Percentiles rank a stretch among this genome's conserved stretches.
Conservation (phyloP, 1,140 invertebrate genomes). For the Procambarus clarkii region DNA sequence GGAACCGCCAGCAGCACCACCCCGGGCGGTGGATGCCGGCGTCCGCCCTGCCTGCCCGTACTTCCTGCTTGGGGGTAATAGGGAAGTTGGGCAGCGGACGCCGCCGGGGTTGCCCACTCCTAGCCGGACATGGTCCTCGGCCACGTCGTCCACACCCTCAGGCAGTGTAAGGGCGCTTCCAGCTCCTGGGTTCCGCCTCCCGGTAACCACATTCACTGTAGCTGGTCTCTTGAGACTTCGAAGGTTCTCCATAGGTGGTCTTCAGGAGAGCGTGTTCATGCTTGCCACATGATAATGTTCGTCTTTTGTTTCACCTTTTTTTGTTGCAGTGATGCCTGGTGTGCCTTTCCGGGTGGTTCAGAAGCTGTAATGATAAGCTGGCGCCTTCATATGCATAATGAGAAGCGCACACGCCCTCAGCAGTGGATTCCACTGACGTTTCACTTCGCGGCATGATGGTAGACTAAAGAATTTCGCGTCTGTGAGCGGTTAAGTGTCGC, state of each 20-base stretch:
- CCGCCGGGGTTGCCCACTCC: not conserved
- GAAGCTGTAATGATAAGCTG: not conserved
- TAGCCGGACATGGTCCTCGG: too few relatives aligned
- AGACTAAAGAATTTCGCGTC: too few relatives aligned
- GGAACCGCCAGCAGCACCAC: too few relatives aligned
- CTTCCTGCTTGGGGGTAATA: constrained; percentile 47
- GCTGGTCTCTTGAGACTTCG: too few relatives aligned
- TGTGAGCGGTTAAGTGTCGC: too few relatives aligned
- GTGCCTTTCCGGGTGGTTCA: not conserved
- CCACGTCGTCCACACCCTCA: too few relatives aligned
- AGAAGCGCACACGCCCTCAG: not conserved
- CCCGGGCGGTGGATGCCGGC: too few relatives aligned
- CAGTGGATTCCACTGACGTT: not conserved
- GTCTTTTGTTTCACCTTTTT: not conserved
- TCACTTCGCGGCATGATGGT: not conserved
- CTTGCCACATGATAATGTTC: not conserved
- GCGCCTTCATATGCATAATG: constrained; percentile 14
- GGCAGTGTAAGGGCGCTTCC: too few relatives aligned
- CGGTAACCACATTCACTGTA: not conserved
- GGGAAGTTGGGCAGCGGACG: constrained; percentile 25
- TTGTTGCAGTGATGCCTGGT: not conserved
- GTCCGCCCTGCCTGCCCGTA: constrained; percentile 16
- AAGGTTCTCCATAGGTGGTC: too few relatives aligned
- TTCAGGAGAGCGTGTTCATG: too few relatives aligned
- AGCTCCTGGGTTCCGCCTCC: not conserved